phyloP scores from a whole-genome alignment of 1,140 invertebrate species.

The Hylaeus volcanicus region DNA sequence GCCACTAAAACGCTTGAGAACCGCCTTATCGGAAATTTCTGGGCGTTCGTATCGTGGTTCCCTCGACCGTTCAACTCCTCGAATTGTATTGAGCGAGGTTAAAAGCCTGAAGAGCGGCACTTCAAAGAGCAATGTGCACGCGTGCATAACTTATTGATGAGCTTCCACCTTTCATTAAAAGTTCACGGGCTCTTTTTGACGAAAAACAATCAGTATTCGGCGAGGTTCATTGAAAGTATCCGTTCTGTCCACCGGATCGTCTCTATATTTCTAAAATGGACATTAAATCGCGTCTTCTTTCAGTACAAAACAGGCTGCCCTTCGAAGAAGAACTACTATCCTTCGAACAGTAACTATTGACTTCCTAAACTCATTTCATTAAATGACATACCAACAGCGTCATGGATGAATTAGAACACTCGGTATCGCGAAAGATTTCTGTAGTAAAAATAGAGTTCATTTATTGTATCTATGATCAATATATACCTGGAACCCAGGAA shows the following conservation, averaged over 20 bases:
- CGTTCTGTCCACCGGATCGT: background rate
- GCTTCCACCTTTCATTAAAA: constrained; percentile 49
- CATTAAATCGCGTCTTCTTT: background rate
- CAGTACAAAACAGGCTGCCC: background rate
- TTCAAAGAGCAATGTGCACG: constrained; percentile 53
- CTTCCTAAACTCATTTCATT: no score
- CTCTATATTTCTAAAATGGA: background rate
- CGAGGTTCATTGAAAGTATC: constrained; percentile 22
- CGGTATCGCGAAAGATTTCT: no score
- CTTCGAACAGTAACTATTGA: no score
- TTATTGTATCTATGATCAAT: no score
- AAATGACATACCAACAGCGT: no score
- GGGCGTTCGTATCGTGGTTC: constrained; percentile 29
- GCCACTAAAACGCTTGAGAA: constrained; percentile 36
- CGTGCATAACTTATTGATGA: constrained; percentile 60
- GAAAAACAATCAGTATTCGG: constrained; percentile 52
- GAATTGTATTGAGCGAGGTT: constrained; percentile 56
- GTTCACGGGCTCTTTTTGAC: constrained; percentile 44
- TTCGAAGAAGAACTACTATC: no score
- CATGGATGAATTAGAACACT: no score
- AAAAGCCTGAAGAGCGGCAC: constrained; percentile 40
- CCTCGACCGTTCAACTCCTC: constrained; percentile 38
- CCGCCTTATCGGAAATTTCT: constrained; percentile 34
- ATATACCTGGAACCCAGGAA: no score
- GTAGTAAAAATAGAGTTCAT: no score